Base-by-base conservation (phyloP, 2,113 vertebrate species). In the Etia nguti region DNA sequence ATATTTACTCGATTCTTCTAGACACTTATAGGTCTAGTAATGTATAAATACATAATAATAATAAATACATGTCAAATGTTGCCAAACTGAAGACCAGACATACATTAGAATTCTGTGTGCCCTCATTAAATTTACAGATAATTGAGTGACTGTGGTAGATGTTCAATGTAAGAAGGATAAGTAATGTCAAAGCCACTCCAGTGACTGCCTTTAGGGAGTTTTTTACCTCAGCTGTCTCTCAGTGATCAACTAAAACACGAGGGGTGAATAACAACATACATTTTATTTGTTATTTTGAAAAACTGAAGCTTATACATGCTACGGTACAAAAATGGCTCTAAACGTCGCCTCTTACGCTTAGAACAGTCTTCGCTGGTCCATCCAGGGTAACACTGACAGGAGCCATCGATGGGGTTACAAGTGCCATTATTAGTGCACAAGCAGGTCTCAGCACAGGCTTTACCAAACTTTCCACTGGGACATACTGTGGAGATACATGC, bases 281-380 rank as follows among this genome's bases (percentile, higher is more conserved):
- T 12, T 73, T 75, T 4, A 48, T 29, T 22, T 80, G 3, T 41
- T 41, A 34, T 80, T 3, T 56, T 8, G n/a, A 38, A 18, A 4
- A 80, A 55, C 24, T 50, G 24, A 77, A 50, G 70, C 50, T 48
- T 50, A 8, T 12, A 77, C 50, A 75, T 46, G 38, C 2, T 16
- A 9, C 13, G 1, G 3, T 43, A 24, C 7, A 6, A 73, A 46
- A 26, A 46, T 8, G 43, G 18, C 0, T 24, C 4, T 20, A 31
- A 29, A 50, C 2, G 2, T 75, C 31, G 18, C 43, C 70, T 50
- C 97, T 97, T 94, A 98, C 98, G 90, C 84, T 97, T 96, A 77
- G 98, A 98, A 94, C 98, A 99, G 94, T 98, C 97, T 20, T 96
- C 96, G 29, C 97, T 97, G 38, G 98, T 97, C 98, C 98, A 99